Percentiles rank a stretch among this genome's conserved stretches.
These are phyloP conservation scores for Hafferia zeledoni DNA, from an alignment of 2,797 vertebrate genomes.

Conservation along the genomic window DNA sequence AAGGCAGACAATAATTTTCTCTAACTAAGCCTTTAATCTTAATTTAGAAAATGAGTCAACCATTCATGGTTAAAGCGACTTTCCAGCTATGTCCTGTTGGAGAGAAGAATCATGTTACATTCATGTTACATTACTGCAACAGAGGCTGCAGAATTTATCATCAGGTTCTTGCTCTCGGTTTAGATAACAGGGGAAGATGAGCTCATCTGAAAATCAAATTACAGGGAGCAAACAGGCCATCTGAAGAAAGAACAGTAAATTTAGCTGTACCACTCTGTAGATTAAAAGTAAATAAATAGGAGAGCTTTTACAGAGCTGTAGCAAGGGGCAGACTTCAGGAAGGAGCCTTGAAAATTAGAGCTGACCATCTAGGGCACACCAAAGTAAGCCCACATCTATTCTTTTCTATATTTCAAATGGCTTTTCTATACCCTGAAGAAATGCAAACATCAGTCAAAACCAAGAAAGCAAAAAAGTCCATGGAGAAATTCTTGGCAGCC, in stretches of 20 bases:
- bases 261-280: neutral
- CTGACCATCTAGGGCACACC: neutral
- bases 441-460: neutral
- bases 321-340: neutral
- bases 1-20: neutral
- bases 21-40: constrained; percentile 14
- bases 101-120: neutral
- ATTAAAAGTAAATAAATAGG: constrained; percentile 8
- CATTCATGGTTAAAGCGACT: neutral
- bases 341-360: neutral
- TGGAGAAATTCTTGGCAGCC: fast-evolving
- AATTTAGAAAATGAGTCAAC: constrained; percentile 49
- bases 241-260: constrained; percentile 43
- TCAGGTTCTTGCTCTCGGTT: constrained; percentile 20
- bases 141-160: constrained; percentile 44
- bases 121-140: constrained; percentile 11
- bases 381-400: neutral
- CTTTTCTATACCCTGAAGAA: neutral
- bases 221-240: constrained; percentile 4
- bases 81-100: neutral
- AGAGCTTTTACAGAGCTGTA: neutral
- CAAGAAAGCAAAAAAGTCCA: neutral
- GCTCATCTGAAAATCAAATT: constrained; percentile 69
- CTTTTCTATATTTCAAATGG: neutral
- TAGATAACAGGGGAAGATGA: constrained; percentile 57